phyloP scores from a whole-genome alignment of 2,113 vertebrate genomes.

The Nothocercus nigrocapillus region DNA sequence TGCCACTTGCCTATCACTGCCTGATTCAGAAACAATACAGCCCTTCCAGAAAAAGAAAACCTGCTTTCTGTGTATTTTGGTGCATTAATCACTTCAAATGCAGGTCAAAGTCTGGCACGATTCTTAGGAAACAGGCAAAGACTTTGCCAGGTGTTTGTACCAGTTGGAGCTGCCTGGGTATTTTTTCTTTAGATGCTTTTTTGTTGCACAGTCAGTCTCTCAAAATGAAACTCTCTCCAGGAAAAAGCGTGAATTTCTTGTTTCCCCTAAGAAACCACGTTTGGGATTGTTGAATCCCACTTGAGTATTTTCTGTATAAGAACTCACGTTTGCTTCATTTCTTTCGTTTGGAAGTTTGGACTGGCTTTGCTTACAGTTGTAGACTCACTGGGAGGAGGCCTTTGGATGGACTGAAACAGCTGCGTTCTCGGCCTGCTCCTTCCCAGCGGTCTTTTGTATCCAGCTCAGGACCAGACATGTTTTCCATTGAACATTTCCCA shows the following conservation, averaged over 20 bases:
- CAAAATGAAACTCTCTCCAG: slow-evolving; percentile 43
- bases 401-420: background rate
- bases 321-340: background rate
- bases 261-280: background rate
- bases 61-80: slow-evolving; percentile 67
- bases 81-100: slow-evolving; percentile 44
- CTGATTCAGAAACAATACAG: slow-evolving; percentile 54
- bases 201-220: background rate
- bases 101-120: slow-evolving; percentile 46
- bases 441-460: background rate
- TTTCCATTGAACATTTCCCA: background rate
- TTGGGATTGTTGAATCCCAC: background rate
- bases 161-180: slow-evolving; percentile 47
- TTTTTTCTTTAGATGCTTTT: slow-evolving; percentile 10
- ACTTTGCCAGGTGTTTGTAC: slow-evolving; percentile 21
- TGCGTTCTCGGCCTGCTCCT: background rate
- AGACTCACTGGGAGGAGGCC: background rate
- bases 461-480: background rate
- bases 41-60: slow-evolving; percentile 69
- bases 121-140: slow-evolving; percentile 59
- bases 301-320: background rate
- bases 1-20: slow-evolving; percentile 5
- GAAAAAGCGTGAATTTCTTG: slow-evolving; percentile 25
- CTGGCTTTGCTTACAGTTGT: background rate
- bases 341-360: background rate